Conservation (phyloP, 2,113 vertebrate genomes). For the Neogale vison region DNA sequence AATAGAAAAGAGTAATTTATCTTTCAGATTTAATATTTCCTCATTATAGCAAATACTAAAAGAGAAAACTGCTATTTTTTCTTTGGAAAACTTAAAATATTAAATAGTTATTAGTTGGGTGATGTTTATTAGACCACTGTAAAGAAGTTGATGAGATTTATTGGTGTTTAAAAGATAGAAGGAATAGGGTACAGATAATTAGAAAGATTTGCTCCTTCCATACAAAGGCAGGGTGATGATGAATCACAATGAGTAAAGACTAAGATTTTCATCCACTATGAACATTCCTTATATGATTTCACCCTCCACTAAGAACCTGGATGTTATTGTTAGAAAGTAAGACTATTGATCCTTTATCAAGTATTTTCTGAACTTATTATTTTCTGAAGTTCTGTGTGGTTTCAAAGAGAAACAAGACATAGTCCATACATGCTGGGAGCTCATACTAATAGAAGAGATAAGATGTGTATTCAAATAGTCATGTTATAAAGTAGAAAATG, state of each 20-base stretch:
- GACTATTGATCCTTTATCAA: neutral
- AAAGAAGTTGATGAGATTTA: slow-evolving; percentile 20
- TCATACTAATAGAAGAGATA: neutral
- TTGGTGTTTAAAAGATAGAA: slow-evolving; percentile 38
- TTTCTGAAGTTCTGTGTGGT: neutral
- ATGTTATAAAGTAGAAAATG: neutral
- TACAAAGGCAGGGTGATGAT: neutral
- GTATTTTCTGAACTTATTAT: neutral
- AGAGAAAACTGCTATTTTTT: slow-evolving; percentile 24
- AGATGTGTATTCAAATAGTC: neutral
- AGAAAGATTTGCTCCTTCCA: neutral
- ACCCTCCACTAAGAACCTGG: neutral
- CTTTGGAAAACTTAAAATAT: slow-evolving; percentile 25
- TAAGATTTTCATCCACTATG: neutral
- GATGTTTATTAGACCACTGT: neutral
- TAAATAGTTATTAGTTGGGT: slow-evolving; percentile 32
- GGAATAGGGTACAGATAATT: neutral
- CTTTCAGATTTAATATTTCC: slow-evolving; percentile 56
- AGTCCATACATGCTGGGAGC: neutral
- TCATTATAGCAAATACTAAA: slow-evolving; percentile 5
- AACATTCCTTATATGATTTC: neutral
- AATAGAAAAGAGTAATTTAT: slow-evolving; percentile 50
- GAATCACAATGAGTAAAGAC: neutral
- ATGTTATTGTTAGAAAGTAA: slow-evolving; percentile 11
- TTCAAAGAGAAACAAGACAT: neutral